Conservation (phyloP, 2,888 invertebrate species). For the Lamellibrachia satsuma region DNA sequence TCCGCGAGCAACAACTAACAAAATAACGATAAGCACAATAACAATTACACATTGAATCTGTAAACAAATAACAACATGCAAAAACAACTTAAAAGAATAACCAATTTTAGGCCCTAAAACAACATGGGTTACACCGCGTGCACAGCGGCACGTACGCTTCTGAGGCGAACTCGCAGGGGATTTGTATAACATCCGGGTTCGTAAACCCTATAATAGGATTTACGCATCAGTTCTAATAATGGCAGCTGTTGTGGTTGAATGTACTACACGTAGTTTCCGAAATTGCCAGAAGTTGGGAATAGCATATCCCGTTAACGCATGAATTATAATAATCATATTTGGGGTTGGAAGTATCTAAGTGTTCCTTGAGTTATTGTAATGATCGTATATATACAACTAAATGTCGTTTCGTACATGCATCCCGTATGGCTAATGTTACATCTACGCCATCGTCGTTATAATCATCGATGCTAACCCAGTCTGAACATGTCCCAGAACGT, state of each 20-base stretch:
- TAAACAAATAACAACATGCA: neutral
- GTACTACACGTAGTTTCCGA: neutral
- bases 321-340: neutral
- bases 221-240: neutral
- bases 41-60: neutral
- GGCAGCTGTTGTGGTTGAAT: neutral
- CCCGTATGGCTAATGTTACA: no score
- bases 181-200: neutral
- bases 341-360: neutral
- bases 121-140: neutral
- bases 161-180: neutral
- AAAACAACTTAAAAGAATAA: neutral
- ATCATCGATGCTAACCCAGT: no score
- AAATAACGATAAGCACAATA: neutral
- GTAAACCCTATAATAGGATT: neutral
- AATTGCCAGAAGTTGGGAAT: no score
- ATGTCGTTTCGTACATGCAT: no score
- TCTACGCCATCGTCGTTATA: no score
- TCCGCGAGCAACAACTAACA: neutral
- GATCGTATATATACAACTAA: no score
- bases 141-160: neutral
- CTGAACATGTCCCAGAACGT: no score
- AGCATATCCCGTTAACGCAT: no score
- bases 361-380: no score
- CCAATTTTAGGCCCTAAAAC: neutral